These are phyloP conservation scores for Falco novaeseelandiae DNA, from an alignment of 2,797 vertebrate species.

Conservation along the genomic window DNA sequence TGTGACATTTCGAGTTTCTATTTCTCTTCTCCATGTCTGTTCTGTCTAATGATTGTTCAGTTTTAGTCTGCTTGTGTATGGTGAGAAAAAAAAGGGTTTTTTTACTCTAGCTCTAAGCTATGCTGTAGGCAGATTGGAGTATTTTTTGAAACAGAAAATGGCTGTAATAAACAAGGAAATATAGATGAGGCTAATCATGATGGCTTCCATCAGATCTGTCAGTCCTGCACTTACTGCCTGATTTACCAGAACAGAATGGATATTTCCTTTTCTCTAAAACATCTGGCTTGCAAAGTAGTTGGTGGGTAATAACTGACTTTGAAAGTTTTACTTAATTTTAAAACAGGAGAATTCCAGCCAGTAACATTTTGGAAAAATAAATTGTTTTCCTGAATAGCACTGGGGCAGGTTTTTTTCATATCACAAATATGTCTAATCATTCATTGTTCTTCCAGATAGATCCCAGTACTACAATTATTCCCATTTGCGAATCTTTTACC, in stretches of 20 bases:
- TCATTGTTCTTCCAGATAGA: neutral
- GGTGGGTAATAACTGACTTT: neutral
- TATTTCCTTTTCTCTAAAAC: neutral
- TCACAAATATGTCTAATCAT: neutral
- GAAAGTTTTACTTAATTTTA: slow-evolving; percentile 37
- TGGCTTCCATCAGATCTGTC: slow-evolving; percentile 30
- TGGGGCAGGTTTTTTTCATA: neutral
- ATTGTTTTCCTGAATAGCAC: neutral
- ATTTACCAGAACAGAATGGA: slow-evolving; percentile 28
- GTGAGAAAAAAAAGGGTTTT: slow-evolving; percentile 16
- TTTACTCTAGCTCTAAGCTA: slow-evolving; percentile 21
- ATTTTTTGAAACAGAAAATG: slow-evolving; percentile 60
- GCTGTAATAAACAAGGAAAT: slow-evolving; percentile 59
- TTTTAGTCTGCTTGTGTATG: slow-evolving; percentile 1
- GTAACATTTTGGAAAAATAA: neutral
- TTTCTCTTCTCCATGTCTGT: slow-evolving; percentile 5
- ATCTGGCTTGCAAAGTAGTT: neutral
- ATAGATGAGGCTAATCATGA: slow-evolving; percentile 2
- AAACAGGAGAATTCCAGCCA: neutral
- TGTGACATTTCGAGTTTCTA: slow-evolving; percentile 13
- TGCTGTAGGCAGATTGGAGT: slow-evolving; percentile 44
- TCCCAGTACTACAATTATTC: neutral
- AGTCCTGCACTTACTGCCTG: neutral
- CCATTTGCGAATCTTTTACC: neutral
- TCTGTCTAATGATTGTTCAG: slow-evolving; percentile 16